These are phyloP conservation scores for Stichodactyla mertensii DNA, from an alignment of 64 coral and sea anemone species.

Conservation along the genomic window DNA sequence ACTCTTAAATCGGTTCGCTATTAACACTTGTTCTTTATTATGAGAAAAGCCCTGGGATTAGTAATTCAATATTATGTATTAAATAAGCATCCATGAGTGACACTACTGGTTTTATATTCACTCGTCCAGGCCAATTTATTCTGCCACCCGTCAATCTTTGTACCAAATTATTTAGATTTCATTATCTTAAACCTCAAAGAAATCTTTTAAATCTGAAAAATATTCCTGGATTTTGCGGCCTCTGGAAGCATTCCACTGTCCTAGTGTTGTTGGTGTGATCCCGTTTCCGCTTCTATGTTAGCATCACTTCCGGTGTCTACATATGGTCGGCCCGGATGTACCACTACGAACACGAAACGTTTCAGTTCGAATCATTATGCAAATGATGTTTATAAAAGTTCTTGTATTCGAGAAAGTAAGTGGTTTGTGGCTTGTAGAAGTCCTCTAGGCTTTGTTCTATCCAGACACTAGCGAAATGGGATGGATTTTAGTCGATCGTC, in stretches of 20 bases:
- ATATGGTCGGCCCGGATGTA: not conserved
- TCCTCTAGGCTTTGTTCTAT: not conserved
- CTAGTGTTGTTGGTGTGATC: not conserved
- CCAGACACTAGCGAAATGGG: not conserved
- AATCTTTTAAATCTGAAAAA: not conserved
- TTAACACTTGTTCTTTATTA: no score
- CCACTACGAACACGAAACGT: not conserved
- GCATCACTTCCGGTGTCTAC: not conserved
- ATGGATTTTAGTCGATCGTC: not conserved
- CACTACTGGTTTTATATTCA: not conserved
- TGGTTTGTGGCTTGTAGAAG: not conserved
- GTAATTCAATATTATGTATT: no score
- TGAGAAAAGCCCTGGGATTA: no score
- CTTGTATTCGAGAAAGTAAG: not conserved
- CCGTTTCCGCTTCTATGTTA: not conserved
- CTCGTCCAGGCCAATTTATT: not conserved
- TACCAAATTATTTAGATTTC: not conserved
- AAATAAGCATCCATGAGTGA: no score
- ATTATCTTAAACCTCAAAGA: not conserved
- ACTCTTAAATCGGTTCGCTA: no score
- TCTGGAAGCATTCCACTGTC: not conserved
- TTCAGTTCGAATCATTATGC: not conserved
- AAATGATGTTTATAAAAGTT: slow-evolving; percentile 11
- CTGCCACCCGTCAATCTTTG: not conserved
- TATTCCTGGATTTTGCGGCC: no score